These are phyloP conservation scores for Periparus ater DNA, from an alignment of 2,797 vertebrate species.

Conservation along the genomic window DNA sequence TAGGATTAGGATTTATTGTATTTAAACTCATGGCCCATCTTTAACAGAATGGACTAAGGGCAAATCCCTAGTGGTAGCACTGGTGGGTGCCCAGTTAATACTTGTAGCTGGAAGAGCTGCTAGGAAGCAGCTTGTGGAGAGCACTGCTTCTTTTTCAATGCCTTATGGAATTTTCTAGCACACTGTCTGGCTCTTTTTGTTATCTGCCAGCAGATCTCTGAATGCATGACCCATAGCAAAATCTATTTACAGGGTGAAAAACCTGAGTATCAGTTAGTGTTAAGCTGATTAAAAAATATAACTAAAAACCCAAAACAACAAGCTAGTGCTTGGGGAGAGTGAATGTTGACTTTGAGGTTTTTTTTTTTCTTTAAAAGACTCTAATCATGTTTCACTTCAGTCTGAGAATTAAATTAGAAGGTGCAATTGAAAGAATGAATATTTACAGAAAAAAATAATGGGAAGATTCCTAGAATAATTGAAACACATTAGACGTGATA, in stretches of 20 bases:
- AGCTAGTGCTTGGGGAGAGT: neutral
- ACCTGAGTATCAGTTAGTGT: neutral
- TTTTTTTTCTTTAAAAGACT: neutral
- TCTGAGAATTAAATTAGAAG: neutral
- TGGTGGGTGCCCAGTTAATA: neutral
- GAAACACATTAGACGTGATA: constrained; percentile 31
- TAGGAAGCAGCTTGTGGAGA: neutral
- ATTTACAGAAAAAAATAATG: constrained; percentile 51
- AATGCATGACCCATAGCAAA: neutral
- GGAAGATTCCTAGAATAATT: constrained; percentile 37
- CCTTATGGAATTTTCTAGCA: constrained; percentile 37
- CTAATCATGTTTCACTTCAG: constrained; percentile 14
- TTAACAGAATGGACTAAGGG: neutral
- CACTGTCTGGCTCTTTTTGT: constrained; percentile 5
- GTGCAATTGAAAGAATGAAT: constrained; percentile 1
- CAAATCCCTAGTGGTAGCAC: neutral
- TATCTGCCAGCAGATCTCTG: constrained; percentile 36
- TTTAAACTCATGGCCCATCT: neutral
- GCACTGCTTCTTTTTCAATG: neutral
- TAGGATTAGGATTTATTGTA: neutral
- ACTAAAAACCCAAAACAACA: neutral
- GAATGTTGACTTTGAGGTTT: neutral
- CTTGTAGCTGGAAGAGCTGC: neutral
- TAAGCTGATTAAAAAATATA: neutral
- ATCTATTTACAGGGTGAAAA: constrained; percentile 40